Percentiles rank a stretch among this genome's conserved stretches.
Conservation (phyloP, 2,888 invertebrate genomes). For the Phragmatobia fuliginosa region DNA sequence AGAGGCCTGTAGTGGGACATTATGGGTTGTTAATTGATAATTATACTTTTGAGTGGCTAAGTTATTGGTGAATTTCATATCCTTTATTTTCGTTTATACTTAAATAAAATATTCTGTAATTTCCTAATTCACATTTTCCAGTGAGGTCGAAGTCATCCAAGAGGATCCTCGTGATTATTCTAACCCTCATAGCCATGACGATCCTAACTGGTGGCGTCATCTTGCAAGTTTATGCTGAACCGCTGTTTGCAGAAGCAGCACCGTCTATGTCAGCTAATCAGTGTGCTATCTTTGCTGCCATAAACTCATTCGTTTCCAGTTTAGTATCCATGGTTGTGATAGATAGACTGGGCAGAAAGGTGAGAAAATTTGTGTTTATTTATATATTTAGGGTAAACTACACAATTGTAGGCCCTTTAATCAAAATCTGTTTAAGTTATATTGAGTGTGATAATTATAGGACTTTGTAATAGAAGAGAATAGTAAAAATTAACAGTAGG, state of each 20-base stretch:
- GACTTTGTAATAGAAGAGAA: too few species aligned
- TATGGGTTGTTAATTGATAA: too few species aligned
- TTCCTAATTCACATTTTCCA: slow-evolving; percentile 30
- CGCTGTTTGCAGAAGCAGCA: slow-evolving; percentile 73
- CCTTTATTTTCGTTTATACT: too few species aligned
- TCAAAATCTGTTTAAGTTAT: too few species aligned
- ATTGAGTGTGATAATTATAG: too few species aligned
- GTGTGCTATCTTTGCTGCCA: slow-evolving; percentile 72
- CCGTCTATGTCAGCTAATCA: slow-evolving; percentile 74
- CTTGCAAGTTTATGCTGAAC: slow-evolving; percentile 78
- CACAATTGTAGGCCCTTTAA: too few species aligned
- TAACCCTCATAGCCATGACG: slow-evolving; percentile 65
- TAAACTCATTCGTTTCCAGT: slow-evolving; percentile 68
- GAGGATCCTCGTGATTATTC: slow-evolving; percentile 52
- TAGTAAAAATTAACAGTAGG: too few species aligned
- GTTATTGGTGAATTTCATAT: too few species aligned
- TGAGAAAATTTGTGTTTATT: slow-evolving; percentile 32
- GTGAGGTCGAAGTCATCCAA: slow-evolving; percentile 67
- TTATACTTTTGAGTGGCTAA: too few species aligned
- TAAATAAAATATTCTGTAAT: neutral
- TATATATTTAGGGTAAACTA: neutral
- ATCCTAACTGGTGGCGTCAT: slow-evolving; percentile 76
- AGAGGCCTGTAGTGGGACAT: too few species aligned
- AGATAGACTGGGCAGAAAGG: slow-evolving; percentile 77
- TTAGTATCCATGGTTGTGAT: slow-evolving; percentile 63